phyloP scores from a whole-genome alignment of 2,797 vertebrate genomes.

The Neomorphus geoffroyi region DNA sequence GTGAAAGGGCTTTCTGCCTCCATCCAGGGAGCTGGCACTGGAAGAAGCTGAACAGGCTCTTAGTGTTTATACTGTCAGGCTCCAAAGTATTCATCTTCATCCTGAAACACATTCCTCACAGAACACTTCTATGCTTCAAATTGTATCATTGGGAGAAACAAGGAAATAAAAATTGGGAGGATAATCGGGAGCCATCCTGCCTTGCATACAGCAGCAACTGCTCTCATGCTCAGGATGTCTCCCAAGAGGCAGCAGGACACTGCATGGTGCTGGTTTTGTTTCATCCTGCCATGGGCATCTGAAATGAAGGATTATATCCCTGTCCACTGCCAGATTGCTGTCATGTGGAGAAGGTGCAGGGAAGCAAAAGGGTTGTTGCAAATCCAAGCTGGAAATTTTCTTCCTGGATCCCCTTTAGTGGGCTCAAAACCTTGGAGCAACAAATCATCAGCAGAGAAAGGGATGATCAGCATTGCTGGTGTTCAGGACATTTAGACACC shows the following conservation, averaged over 20 bases:
- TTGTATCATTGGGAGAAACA: neutral
- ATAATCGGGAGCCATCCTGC: neutral
- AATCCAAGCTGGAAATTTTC: neutral
- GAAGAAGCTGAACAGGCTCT: conserved; percentile 44
- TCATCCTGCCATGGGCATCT: neutral
- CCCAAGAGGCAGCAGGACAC: neutral
- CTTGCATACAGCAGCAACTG: neutral
- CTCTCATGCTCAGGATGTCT: neutral
- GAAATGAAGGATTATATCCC: neutral
- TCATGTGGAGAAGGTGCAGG: neutral
- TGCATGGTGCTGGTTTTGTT: neutral
- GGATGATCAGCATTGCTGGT: neutral
- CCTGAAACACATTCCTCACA: conserved; percentile 56
- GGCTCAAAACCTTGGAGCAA: neutral
- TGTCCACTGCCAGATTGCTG: neutral
- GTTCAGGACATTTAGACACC: neutral
- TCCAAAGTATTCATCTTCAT: conserved; percentile 45
- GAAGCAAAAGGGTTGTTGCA: neutral
- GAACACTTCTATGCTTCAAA: conserved; percentile 24
- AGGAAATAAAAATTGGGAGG: neutral
- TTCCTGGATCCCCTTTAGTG: neutral
- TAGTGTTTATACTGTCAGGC: conserved; percentile 36
- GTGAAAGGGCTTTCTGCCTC: neutral
- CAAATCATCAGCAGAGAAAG: neutral
- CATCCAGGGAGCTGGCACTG: conserved; percentile 24